A percentile compares a stretch with the other conserved stretches of the same genome.
phyloP scores from a whole-genome alignment of 2,888 invertebrate species.

The Cheilosia grossa region DNA sequence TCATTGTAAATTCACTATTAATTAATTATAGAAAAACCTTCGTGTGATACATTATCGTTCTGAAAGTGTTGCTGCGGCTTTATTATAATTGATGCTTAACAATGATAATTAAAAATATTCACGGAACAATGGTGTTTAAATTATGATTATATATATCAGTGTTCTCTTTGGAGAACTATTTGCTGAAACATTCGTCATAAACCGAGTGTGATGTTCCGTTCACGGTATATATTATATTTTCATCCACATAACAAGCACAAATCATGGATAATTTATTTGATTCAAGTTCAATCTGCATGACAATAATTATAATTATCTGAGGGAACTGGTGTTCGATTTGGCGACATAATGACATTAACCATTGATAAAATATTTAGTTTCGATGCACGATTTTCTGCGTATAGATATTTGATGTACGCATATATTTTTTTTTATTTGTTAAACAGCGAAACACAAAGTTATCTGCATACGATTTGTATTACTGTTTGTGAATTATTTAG shows the following conservation, averaged over 20 bases:
- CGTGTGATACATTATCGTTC: not conserved
- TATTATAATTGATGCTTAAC: slow-evolving; percentile 5
- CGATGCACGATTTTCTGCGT: too few relatives aligned
- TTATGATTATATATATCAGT: not conserved
- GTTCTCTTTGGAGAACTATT: slow-evolving; percentile 5
- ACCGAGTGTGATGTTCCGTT: not conserved
- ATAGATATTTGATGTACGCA: too few relatives aligned
- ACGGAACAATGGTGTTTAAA: slow-evolving; percentile 25
- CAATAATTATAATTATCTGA: slow-evolving; percentile 44
- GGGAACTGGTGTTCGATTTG: slow-evolving; percentile 36
- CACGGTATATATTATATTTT: not conserved
- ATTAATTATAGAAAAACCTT: slow-evolving; percentile 2
- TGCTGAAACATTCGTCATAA: slow-evolving; percentile 1
- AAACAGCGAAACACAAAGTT: too few relatives aligned
- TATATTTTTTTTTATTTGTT: too few relatives aligned
- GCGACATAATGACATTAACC: slow-evolving; percentile 31
- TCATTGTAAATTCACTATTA: not conserved
- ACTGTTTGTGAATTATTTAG: too few relatives aligned
- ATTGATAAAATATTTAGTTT: not conserved
- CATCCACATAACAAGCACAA: slow-evolving; percentile 16
- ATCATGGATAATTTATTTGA: slow-evolving; percentile 43
- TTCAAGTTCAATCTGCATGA: slow-evolving; percentile 36
- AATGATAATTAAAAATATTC: slow-evolving; percentile 30
- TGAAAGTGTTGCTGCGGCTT: not conserved
- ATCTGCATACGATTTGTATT: too few relatives aligned